A percentile compares a stretch with the other conserved stretches of the same genome.
Conservation (phyloP, 2,888 invertebrate genomes). For the Pristionchus maxplancki region DNA sequence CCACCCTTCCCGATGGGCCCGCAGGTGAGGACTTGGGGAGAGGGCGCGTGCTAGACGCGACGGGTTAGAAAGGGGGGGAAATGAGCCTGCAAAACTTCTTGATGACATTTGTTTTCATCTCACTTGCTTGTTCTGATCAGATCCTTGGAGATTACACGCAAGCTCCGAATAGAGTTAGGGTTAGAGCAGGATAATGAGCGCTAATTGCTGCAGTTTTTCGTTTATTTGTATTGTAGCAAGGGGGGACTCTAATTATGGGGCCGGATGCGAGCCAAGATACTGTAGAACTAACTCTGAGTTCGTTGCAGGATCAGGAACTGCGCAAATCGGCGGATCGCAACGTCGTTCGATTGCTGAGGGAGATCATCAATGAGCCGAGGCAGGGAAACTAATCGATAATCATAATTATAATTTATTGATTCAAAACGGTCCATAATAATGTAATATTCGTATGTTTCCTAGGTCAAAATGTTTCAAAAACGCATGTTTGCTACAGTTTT, state of each 20-base stretch:
- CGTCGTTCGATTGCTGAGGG: background rate
- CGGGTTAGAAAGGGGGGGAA: too few species aligned
- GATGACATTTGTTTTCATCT: too few species aligned
- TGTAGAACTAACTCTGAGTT: background rate
- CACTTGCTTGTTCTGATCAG: too few species aligned
- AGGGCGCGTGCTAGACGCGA: too few species aligned
- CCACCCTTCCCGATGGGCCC: conserved; percentile 51
- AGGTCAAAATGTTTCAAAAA: background rate
- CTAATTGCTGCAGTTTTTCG: too few species aligned
- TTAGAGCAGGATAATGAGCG: too few species aligned
- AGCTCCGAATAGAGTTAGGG: too few species aligned
- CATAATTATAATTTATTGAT: background rate
- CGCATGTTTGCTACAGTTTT: background rate
- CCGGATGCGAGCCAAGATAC: too few species aligned
- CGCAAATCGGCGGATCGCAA: conserved; percentile 26
- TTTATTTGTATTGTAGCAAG: too few species aligned
- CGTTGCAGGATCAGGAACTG: background rate
- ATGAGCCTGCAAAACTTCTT: too few species aligned
- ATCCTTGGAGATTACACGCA: too few species aligned
- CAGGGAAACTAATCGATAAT: background rate
- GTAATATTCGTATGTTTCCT: background rate
- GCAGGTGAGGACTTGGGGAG: background rate
- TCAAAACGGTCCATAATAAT: background rate
- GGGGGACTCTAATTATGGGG: too few species aligned
- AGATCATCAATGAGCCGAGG: background rate